Conservation (phyloP, 53 echinoderm and acorn worm genomes). For the Antedon mediterranea region DNA sequence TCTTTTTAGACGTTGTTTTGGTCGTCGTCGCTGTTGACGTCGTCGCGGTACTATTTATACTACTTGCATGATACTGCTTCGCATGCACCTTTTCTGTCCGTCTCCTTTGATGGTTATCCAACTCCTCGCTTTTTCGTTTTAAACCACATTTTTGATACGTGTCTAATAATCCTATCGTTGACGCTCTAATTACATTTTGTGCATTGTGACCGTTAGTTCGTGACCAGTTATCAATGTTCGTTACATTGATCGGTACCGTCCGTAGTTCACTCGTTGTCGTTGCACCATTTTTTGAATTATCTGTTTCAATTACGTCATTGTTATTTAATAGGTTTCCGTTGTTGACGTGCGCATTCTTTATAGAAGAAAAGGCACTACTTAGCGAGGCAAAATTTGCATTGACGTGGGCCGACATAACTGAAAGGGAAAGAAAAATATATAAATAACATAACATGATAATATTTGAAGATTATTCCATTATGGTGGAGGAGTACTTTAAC, state of each 20-base stretch:
- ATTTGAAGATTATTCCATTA: too few relatives aligned
- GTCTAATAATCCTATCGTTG: slow-evolving; percentile 66
- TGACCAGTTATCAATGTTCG: slow-evolving; percentile 12
- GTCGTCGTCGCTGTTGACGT: slow-evolving; percentile 41
- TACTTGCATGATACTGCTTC: slow-evolving; percentile 24
- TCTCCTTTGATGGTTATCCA: slow-evolving; percentile 58
- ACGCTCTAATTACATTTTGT: slow-evolving; percentile 72
- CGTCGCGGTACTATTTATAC: slow-evolving; percentile 10
- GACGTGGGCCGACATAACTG: slow-evolving; percentile 34
- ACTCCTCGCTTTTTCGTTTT: slow-evolving; percentile 94
- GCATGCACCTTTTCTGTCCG: slow-evolving; percentile 26
- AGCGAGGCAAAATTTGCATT: slow-evolving; percentile 55
- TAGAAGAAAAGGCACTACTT: slow-evolving; percentile 72
- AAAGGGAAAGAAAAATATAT: background rate
- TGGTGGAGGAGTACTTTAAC: too few relatives aligned
- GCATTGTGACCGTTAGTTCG: slow-evolving; percentile 22
- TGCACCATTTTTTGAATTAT: slow-evolving; percentile 30
- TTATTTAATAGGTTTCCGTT: slow-evolving; percentile 32
- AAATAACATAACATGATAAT: too few relatives aligned
- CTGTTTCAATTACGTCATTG: slow-evolving; percentile 47
- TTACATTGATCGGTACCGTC: slow-evolving; percentile 30
- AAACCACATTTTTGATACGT: slow-evolving; percentile 97
- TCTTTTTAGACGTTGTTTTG: slow-evolving; percentile 45
- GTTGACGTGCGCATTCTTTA: slow-evolving; percentile 53
- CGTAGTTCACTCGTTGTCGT: slow-evolving; percentile 18